These are phyloP conservation scores for Peromyscus eremicus DNA, from an alignment of 2,797 vertebrate genomes.

Conservation along the genomic window DNA sequence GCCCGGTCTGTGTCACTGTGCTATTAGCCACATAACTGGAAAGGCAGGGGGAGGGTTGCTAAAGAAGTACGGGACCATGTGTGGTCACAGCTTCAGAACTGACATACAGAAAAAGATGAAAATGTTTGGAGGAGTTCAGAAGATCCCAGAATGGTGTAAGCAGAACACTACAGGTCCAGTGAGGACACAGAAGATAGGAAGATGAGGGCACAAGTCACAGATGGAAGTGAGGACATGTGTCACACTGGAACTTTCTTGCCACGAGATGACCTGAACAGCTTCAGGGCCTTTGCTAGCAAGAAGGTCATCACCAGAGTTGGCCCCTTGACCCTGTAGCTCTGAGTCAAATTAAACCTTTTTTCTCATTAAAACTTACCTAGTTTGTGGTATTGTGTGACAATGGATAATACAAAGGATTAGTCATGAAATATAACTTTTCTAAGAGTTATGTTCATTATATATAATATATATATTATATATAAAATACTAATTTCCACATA, in stretches of 20 bases:
- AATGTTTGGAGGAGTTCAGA: not conserved
- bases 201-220: too few relatives aligned
- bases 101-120: too few relatives aligned
- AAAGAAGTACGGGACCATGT: not conserved
- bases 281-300: not conserved
- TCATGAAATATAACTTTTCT: not conserved
- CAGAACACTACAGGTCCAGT: not conserved
- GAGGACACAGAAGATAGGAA: not conserved
- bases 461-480: not conserved
- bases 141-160: not conserved
- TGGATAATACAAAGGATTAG: not conserved
- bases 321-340: not conserved
- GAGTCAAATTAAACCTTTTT: not conserved
- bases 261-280: not conserved
- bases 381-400: not conserved
- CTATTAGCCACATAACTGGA: not conserved
- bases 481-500: not conserved
- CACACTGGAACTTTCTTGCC: not conserved
- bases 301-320: not conserved
- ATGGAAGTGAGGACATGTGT: too few relatives aligned
- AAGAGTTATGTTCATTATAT: not conserved
- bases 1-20: not conserved
- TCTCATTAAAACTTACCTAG: not conserved
- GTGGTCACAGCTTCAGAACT: not conserved
- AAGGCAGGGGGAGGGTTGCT: not conserved